A percentile compares a stretch with the other conserved stretches of the same genome.
Conservation (phyloP, 2,797 vertebrate genomes). For the Monodelphis domestica region DNA sequence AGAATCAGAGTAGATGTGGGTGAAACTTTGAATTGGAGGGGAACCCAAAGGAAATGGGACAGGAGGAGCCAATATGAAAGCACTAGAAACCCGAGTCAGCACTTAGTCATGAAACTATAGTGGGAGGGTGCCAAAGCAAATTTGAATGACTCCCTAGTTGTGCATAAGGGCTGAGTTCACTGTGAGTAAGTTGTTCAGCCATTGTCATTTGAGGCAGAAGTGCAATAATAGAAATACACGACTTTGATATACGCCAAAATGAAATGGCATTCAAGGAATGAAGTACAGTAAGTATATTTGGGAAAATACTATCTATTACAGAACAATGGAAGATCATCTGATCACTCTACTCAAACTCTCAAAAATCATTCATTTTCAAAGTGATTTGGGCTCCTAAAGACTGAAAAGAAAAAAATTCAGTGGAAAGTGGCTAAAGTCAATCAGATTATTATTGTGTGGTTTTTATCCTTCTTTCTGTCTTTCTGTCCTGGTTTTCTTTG, state of each 20-base stretch:
- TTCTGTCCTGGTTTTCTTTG: neutral
- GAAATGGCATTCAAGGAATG: neutral
- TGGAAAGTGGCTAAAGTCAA: neutral
- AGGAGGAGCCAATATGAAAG: neutral
- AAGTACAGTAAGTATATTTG: neutral
- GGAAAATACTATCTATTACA: neutral
- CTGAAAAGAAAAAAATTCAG: neutral
- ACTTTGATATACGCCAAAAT: neutral
- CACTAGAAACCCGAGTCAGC: neutral
- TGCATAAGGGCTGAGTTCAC: neutral
- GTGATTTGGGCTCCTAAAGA: neutral
- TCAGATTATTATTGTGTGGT: neutral
- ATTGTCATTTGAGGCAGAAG: neutral
- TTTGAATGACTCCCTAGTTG: neutral
- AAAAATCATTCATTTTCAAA: neutral
- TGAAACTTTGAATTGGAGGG: neutral
- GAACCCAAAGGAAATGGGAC: neutral
- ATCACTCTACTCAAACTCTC: neutral
- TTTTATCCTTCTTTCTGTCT: neutral
- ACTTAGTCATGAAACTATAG: neutral
- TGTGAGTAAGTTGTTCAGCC: neutral
- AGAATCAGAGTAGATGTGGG: neutral
- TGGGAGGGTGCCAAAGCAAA: neutral
- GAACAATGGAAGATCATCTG: neutral
- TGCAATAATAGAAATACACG: neutral